Evolutionary conservation across 2,113 vertebrate species (phyloP).

Genomic region (Gorsachius goisagi): DNA sequence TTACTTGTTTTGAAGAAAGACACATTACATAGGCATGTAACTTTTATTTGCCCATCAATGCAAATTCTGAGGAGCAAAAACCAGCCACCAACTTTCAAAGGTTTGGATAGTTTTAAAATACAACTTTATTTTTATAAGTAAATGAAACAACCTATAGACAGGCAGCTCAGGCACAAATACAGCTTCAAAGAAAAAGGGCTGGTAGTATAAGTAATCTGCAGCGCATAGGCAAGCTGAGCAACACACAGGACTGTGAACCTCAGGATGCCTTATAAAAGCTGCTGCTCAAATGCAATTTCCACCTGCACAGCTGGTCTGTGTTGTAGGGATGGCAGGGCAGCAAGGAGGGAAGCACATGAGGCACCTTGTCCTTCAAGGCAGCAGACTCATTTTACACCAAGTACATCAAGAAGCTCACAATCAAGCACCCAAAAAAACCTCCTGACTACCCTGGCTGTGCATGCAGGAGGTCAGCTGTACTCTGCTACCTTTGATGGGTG

Average conservation of each 20-base stretch:
- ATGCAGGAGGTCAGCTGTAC: not conserved
- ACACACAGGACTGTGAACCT: not conserved
- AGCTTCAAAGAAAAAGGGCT: not conserved
- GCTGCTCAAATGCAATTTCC: not conserved
- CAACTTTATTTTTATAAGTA: not conserved
- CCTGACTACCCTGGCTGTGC: not conserved
- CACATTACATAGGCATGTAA: not conserved
- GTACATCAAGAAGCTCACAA: not conserved
- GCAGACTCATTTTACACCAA: not conserved
- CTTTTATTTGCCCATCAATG: not conserved
- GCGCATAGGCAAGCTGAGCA: not conserved
- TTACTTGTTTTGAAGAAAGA: not conserved
- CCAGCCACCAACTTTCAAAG: not conserved
- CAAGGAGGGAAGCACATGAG: not conserved
- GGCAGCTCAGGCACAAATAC: not conserved
- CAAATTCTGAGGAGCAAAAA: not conserved
- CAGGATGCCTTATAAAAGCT: rapidly evolving
- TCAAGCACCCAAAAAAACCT: not conserved
- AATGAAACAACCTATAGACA: not conserved
- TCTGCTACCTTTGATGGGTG: not conserved
- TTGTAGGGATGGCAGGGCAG: not conserved
- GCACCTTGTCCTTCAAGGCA: not conserved
- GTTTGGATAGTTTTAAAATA: not conserved
- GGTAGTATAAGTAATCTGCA: not conserved
- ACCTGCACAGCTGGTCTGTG: not conserved